Evolutionary conservation across 2,797 vertebrate genomes (phyloP).

Genomic region (Gallirallus australis): DNA sequence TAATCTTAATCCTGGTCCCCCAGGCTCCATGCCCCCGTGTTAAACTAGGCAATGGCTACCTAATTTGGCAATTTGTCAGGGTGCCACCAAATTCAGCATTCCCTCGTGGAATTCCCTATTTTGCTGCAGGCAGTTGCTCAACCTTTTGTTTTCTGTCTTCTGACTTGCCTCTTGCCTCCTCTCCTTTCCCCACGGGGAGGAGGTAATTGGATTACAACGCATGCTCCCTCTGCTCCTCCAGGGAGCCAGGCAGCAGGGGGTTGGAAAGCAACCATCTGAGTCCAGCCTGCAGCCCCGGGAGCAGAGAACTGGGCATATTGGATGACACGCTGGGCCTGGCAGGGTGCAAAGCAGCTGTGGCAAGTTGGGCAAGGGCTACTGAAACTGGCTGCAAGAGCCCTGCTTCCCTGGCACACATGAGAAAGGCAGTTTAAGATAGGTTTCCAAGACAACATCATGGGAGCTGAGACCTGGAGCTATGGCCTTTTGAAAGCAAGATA

Average conservation of each 20-base stretch:
- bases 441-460: not conserved
- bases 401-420: not conserved
- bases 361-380: not conserved
- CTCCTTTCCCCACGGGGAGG: constrained; percentile 2
- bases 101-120: constrained; percentile 40
- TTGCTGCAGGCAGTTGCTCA: constrained; percentile 27
- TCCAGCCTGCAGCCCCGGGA: not conserved
- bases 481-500: not conserved
- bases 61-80: constrained; percentile 25
- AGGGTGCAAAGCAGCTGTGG: not conserved
- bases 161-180: constrained; percentile 32
- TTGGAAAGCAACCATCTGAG: constrained; percentile 11
- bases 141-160: constrained; percentile 54
- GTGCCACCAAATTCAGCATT: constrained; percentile 60
- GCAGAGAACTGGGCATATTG: not conserved
- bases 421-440: not conserved
- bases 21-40: not conserved
- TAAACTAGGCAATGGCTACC: not conserved
- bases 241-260: constrained; percentile 11
- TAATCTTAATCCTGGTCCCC: not conserved
- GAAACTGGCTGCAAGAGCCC: not conserved
- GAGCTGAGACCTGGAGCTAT: not conserved
- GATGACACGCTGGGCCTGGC: not conserved
- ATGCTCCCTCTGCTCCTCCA: not conserved
- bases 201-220: constrained; percentile 46